A percentile compares a stretch with the other conserved stretches of the same genome.
phyloP scores from a whole-genome alignment of 2,113 vertebrate genomes.

The Protomyctophum bolini region DNA sequence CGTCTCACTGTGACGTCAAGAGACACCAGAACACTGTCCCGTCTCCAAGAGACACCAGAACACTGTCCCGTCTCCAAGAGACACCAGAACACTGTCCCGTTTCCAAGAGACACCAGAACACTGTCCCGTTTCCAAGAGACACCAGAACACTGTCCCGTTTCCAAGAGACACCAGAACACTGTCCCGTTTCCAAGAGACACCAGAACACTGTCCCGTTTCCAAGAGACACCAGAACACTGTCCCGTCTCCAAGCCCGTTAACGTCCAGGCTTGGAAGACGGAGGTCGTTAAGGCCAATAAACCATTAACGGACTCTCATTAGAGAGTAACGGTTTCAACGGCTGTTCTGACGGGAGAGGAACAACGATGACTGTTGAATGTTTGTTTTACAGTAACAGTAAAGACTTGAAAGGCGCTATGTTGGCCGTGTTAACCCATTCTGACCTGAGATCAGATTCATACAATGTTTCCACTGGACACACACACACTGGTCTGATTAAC shows the following conservation, averaged over 20 bases:
- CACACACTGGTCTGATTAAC: too few relatives aligned
- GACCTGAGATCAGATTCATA: too few relatives aligned
- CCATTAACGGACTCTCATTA: constrained; percentile 30
- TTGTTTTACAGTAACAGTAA: constrained; percentile 51
- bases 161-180: constrained; percentile 28
- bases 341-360: constrained; percentile 30
- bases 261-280: constrained; percentile 63
- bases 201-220: constrained; percentile 43
- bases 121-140: constrained; percentile 50
- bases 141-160: constrained; percentile 45
- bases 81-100: constrained; percentile 38
- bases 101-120: constrained; percentile 43
- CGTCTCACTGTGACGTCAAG: constrained; percentile 33
- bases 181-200: constrained; percentile 53
- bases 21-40: constrained; percentile 37
- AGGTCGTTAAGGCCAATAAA: constrained; percentile 48
- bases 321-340: constrained; percentile 49
- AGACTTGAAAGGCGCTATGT: constrained; percentile 26
- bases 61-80: constrained; percentile 46
- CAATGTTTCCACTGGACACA: too few relatives aligned
- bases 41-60: constrained; percentile 49
- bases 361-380: constrained; percentile 6
- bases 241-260: constrained; percentile 66
- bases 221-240: constrained; percentile 35
- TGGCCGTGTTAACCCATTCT: too few relatives aligned